Conservation (phyloP, 2,888 invertebrate species). For the Drosophila eohydei region DNA sequence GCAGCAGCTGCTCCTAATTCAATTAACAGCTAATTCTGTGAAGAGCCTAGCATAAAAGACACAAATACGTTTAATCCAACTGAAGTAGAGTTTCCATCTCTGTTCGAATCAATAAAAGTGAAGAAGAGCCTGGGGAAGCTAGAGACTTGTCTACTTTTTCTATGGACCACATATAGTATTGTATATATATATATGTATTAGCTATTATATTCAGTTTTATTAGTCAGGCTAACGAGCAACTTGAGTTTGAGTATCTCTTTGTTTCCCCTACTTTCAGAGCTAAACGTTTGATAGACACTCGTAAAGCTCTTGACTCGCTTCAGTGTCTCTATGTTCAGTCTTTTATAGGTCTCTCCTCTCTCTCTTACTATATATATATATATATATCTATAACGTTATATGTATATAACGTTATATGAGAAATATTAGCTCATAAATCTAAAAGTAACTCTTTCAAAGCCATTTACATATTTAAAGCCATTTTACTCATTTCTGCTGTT, state of each 20-base stretch:
- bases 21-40: slow-evolving; percentile 20
- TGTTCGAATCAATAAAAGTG: slow-evolving; percentile 1
- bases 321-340: not conserved
- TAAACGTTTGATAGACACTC: not conserved
- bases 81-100: not conserved
- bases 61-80: slow-evolving; percentile 1
- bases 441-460: too few species aligned
- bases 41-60: not conserved
- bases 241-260: not conserved
- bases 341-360: too few species aligned
- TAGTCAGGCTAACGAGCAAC: not conserved
- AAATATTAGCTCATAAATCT: too few species aligned
- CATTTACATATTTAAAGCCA: too few species aligned
- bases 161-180: not conserved
- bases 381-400: too few species aligned
- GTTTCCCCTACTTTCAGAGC: not conserved
- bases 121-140: not conserved
- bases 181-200: not conserved
- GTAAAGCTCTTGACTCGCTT: not conserved
- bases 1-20: slow-evolving; percentile 18
- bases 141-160: not conserved
- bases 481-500: too few species aligned
- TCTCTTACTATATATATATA: too few species aligned
- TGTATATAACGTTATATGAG: too few species aligned
- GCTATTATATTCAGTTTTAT: slow-evolving; percentile 2